Evolutionary conservation across 2,888 invertebrate species (phyloP), one percentile per base, ranked within the genome.

Genomic region (Agonopterix arenella): DNA sequence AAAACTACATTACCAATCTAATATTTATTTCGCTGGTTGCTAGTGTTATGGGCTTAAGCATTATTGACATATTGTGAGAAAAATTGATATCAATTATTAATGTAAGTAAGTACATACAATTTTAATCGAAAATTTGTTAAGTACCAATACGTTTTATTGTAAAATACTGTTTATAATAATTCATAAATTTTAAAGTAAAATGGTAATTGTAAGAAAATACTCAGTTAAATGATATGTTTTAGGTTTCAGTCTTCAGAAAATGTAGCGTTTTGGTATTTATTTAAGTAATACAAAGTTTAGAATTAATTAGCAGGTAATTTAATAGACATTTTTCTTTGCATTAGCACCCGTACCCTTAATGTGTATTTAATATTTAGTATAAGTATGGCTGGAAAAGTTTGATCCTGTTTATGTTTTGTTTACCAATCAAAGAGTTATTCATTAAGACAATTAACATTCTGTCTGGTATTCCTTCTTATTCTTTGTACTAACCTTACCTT

Each of bases 191-290:
- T 28, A 28, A 28, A 28, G 7, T 28, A 28, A 28, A 28, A 28
- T 54, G 53, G 56, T 51, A 45, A n/a, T 49, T 56, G 59, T 56
- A 66, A 64, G 67, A 66, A 68, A 68, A 63, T 64, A 68, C 64
- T 68, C 62, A 63, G 60, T 66, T 69, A 76, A 78, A 80, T 80
- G 76, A 80, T 80, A 81, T 80, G 80, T 78, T 72, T 73, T 65
- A 73, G 61, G 63, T 64, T 68, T 80, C 80, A 81, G 80, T 81
- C 80, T 81, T 80, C 61, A 72, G 68, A 73, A 72, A 74, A 68
- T 68, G 66, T 76, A 70, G 69, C 61, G 59, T 66, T 66, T 64
- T 56, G 59, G 57, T 60, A 61, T 41, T 28, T 36, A 47, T 47
- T 36, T 28, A 28, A 8, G 45, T 48, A 44, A 45, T 40, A 49